These are phyloP conservation scores for Albula glossodonta DNA, from an alignment of 2,113 vertebrate genomes.

Conservation along the genomic window DNA sequence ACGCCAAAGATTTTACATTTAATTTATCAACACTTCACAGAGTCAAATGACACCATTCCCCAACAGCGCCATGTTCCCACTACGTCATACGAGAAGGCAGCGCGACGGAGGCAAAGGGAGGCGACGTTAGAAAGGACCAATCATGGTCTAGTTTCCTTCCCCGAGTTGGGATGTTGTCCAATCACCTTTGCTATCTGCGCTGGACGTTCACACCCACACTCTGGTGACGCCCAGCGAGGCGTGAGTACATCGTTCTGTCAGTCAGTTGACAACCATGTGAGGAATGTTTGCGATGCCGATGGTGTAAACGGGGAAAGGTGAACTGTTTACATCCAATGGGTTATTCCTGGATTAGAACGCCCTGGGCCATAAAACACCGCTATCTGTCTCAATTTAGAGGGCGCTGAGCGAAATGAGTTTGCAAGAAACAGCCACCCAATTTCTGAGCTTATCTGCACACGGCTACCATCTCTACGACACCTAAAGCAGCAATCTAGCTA, in stretches of 20 bases:
- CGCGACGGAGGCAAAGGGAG: slow-evolving; percentile 42
- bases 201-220: neutral
- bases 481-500: neutral
- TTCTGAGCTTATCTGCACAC: neutral
- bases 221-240: neutral
- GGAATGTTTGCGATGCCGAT: slow-evolving; percentile 7
- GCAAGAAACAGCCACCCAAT: neutral
- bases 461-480: neutral
- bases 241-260: slow-evolving; percentile 25
- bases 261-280: slow-evolving; percentile 49
- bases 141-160: slow-evolving; percentile 19
- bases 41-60: slow-evolving; percentile 57
- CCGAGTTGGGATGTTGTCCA: slow-evolving; percentile 28
- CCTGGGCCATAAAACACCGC: slow-evolving; percentile 21
- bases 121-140: slow-evolving; percentile 42
- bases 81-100: slow-evolving; percentile 50
- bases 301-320: slow-evolving; percentile 6
- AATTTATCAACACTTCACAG: slow-evolving; percentile 45
- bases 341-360: neutral
- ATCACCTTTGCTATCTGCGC: slow-evolving; percentile 34
- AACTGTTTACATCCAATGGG: slow-evolving; percentile 1
- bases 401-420: neutral
- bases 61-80: slow-evolving; percentile 70
- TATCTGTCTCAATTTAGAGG: neutral
- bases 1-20: slow-evolving; percentile 7